Evolutionary conservation across 2,888 invertebrate species (phyloP), one percentile per base, ranked within the genome.

Genomic region (Loripinus fragilis): DNA sequence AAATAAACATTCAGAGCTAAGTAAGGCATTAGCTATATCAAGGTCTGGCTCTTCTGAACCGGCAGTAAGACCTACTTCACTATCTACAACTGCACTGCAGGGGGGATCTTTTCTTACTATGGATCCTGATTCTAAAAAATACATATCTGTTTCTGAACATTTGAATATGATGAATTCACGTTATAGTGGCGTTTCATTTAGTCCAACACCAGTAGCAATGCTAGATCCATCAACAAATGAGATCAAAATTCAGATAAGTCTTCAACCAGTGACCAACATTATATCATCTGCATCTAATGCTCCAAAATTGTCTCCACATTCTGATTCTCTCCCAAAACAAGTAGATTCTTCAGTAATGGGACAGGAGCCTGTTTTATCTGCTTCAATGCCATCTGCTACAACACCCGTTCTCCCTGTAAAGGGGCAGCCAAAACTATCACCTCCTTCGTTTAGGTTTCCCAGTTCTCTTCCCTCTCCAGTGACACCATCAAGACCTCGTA

Each of bases 191-290:
- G n/a, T n/a, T n/a, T n/a, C n/a, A n/a, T n/a, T n/a, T n/a, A 5
- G 20, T 17, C 33, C 3, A 17, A 33, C 33, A n/a, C 71, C 69
- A 12, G 30, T 69, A 33, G 28, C 70, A 23, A 60, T 45, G 3
- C 25, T 48, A 23, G 30, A 41, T 17, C 45, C 52, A 15, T 69
- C 76, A 33, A 75, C 76, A 25, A 85, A 88, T 72, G 90, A 90
- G 77, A 88, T 90, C 25, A 89, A 88, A 71, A 89, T 90, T 41
- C 87, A 90, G 78, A 87, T 90, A 30, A 85, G 89, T 73, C 78
- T 90, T 25, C 80, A 78, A 17, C 83, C 80, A 30, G 38, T n/a
- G 28, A 70, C 25, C 30, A n/a, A 28, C 60, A 33, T 35, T 28
- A 30, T 71, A 0, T 20, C 23, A 38, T n/a, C 23, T 41, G 17